A percentile compares a stretch with the other conserved stretches of the same genome.
These are phyloP conservation scores for Cerastoderma edule DNA, from an alignment of 2,888 invertebrate species.

Conservation along the genomic window DNA sequence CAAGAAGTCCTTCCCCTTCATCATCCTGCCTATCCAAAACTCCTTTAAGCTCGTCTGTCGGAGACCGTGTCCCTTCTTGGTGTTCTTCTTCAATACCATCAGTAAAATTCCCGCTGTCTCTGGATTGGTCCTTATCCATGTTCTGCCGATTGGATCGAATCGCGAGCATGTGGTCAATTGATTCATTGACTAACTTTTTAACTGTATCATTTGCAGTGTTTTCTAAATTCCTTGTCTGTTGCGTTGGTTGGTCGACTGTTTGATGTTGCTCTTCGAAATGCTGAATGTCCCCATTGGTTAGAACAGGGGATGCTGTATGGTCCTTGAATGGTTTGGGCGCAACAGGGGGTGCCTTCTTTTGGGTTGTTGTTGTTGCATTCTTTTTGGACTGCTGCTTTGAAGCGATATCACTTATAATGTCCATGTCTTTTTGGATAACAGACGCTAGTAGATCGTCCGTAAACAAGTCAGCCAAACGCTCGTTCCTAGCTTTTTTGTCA, in stretches of 20 bases:
- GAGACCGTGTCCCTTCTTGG: constrained; percentile 44
- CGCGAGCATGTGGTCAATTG: constrained; percentile 77
- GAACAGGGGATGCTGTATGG: constrained; percentile 27
- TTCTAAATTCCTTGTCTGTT: constrained; percentile 40
- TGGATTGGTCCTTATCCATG: constrained; percentile 44
- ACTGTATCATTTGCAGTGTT: constrained; percentile 72
- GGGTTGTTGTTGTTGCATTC: constrained; percentile 31
- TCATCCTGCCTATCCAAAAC: constrained; percentile 56
- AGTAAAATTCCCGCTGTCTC: constrained; percentile 49
- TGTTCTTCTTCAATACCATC: constrained; percentile 49
- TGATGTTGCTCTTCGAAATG: constrained; percentile 47
- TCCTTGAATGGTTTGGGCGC: constrained; percentile 65
- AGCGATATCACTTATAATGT: constrained; percentile 65
- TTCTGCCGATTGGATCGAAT: constrained; percentile 67
- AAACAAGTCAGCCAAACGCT: constrained; percentile 71
- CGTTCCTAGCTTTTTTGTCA: constrained; percentile 39
- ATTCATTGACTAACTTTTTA: constrained; percentile 76
- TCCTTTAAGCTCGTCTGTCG: constrained; percentile 60
- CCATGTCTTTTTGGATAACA: constrained; percentile 70
- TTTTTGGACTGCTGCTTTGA: constrained; percentile 54
- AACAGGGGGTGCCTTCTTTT: constrained; percentile 61
- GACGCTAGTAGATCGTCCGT: constrained; percentile 72
- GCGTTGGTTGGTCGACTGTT: constrained; percentile 13
- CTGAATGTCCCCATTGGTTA: constrained; percentile 47
- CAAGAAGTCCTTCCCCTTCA: constrained; percentile 30